Base-by-base conservation (phyloP, 2,113 vertebrate genomes). In the Myotis lucifugus region DNA sequence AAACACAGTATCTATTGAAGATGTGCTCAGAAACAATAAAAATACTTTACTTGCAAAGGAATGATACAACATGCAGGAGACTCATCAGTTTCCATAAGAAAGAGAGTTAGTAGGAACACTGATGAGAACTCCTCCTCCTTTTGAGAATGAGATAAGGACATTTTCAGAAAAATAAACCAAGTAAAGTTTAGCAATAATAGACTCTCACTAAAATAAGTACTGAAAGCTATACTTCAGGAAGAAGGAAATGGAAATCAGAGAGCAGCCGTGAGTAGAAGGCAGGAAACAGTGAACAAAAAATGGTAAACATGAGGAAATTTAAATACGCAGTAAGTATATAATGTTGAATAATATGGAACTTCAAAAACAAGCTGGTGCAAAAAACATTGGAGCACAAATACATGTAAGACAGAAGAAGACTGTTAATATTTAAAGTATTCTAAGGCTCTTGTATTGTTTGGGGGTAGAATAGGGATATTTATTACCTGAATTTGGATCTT, bases 401-500 rank as follows among this genome's bases (percentile, higher is more conserved):
- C 70, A 52, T 52, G 11, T 70, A 88, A 83, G 52, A 83, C 40
- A 56, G 73, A 19, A 83, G 69, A 52, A 19, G 25, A 73, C 54
- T 88, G 42, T 73, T 95, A 93, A 90, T 82, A 93, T 94, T 91
- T 92, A 74, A 96, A 97, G 40, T 69, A 70, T 91, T 89, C 76
- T 95, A 56, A 93, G n/a, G 23, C 86, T 86, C 23, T 90, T 52
- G 5, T 48, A 54, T 72, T 88, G 23, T 93, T 94, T 95, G 59
- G 56, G 61, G 85, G 78, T 67, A 94, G 3, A 11, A 48, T 81
- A 77, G 52, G 25, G 42, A 77, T 73, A 78, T 46, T 91, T 73
- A 78, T 46, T 91, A 69, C 52, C 67, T 91, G 52, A 81, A 90
- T 90, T 95, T 81, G 34, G 61, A 90, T 67, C 61, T 90, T 85